Evolutionary conservation across 2,113 vertebrate genomes (phyloP).

Genomic region (Lepisosteus osseus): DNA sequence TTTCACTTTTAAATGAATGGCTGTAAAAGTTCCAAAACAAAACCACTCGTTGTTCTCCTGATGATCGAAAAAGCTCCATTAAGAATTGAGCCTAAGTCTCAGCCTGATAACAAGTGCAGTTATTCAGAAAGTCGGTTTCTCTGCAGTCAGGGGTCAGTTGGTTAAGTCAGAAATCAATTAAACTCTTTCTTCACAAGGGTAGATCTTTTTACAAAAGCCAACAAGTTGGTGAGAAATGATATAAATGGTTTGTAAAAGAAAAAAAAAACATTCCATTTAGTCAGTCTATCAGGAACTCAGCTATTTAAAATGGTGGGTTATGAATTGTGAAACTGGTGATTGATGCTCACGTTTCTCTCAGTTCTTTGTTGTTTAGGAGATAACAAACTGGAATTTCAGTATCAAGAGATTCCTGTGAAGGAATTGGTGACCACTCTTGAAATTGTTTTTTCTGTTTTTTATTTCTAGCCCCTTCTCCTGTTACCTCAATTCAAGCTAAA

Average conservation of each 20-base stretch:
- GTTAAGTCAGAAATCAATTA: not conserved
- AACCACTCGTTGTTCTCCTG: not conserved
- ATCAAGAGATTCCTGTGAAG: not conserved
- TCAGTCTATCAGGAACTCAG: not conserved
- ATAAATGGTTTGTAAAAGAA: not conserved
- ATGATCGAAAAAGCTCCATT: not conserved
- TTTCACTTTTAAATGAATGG: not conserved
- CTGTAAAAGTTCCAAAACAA: not conserved
- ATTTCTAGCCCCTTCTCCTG: constrained; percentile 82
- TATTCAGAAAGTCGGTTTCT: too few relatives aligned
- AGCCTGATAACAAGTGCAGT: too few relatives aligned
- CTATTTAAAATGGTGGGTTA: constrained; percentile 16
- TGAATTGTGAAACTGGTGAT: constrained; percentile 31
- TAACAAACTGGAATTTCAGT: not conserved
- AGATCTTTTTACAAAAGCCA: not conserved
- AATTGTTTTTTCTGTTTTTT: constrained; percentile 15
- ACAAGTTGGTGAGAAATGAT: not conserved
- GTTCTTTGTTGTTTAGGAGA: too few relatives aligned
- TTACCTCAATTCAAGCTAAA: constrained; percentile 88
- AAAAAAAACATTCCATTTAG: not conserved
- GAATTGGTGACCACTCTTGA: not conserved
- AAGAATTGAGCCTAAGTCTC: not conserved
- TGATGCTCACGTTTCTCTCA: not conserved
- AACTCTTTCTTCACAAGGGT: not conserved
- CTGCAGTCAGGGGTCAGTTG: not conserved